Evolutionary conservation across 2,113 vertebrate species (phyloP).

Genomic region (Serilophus lunatus): DNA sequence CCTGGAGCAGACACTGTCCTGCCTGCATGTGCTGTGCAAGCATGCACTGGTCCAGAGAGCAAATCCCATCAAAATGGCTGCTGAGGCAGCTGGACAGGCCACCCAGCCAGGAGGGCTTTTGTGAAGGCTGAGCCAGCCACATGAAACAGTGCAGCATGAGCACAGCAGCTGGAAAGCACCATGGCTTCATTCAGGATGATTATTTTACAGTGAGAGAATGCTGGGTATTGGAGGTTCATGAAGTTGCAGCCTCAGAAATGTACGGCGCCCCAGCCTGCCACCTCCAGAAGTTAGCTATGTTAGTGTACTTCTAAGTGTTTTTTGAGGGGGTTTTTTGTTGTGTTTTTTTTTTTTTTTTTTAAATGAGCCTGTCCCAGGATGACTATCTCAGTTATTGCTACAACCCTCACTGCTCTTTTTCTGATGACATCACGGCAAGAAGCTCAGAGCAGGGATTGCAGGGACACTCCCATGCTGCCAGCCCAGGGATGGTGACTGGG

Average conservation of each 20-base stretch:
- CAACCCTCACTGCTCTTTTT: background rate
- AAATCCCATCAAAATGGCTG: background rate
- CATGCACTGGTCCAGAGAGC: background rate
- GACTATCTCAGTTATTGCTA: background rate
- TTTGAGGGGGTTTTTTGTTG: background rate
- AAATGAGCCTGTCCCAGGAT: background rate
- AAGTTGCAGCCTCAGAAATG: background rate
- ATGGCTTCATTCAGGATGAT: background rate
- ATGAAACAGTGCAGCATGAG: rapidly evolving
- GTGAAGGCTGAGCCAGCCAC: background rate
- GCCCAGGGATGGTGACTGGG: rapidly evolving
- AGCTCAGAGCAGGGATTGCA: background rate
- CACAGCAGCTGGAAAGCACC: background rate
- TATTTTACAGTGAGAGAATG: rapidly evolving
- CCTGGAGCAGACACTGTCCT: rapidly evolving
- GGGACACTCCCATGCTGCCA: rapidly evolving
- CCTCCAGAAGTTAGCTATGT: background rate
- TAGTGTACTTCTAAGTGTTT: background rate
- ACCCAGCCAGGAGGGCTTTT: background rate
- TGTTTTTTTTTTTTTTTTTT: too few species aligned
- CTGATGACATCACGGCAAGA: background rate
- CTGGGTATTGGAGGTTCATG: background rate
- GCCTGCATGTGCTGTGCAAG: background rate
- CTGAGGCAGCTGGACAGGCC: background rate
- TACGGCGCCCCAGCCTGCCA: background rate